These are phyloP conservation scores for Bucco capensis DNA, from an alignment of 2,113 vertebrate species.

Conservation along the genomic window DNA sequence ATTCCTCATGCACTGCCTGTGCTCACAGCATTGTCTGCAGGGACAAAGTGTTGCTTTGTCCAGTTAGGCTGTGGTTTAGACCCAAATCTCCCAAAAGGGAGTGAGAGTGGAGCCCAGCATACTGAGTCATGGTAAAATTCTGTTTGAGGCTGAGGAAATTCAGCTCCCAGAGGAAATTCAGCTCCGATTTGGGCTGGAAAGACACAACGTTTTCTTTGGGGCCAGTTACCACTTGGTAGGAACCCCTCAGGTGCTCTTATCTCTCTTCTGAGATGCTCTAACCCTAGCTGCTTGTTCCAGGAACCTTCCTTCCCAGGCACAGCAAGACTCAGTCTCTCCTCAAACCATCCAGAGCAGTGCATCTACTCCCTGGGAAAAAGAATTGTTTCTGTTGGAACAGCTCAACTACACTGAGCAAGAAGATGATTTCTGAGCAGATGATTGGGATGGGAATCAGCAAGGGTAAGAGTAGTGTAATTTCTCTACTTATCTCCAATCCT, in stretches of 20 bases:
- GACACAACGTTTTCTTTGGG: slow-evolving; percentile 34
- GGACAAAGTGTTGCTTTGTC: neutral
- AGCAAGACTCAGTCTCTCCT: slow-evolving; percentile 47
- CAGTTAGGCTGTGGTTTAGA: neutral
- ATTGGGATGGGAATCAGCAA: slow-evolving; percentile 48
- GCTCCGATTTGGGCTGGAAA: too few relatives aligned
- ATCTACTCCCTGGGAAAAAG: slow-evolving; percentile 53
- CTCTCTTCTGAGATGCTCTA: slow-evolving; percentile 50
- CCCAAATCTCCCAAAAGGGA: neutral
- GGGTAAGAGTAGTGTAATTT: slow-evolving; percentile 28
- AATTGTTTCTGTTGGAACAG: slow-evolving; percentile 60
- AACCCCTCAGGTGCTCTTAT: slow-evolving; percentile 44
- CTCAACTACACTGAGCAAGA: slow-evolving; percentile 55
- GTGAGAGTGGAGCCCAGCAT: neutral
- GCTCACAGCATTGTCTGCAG: neutral
- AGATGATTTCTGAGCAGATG: slow-evolving; percentile 52
- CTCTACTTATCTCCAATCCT: neutral
- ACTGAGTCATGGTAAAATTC: slow-evolving; percentile 29
- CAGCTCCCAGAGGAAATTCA: slow-evolving; percentile 43
- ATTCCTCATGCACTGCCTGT: neutral
- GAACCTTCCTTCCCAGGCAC: slow-evolving; percentile 48
- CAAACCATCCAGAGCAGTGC: neutral
- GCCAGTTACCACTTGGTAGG: slow-evolving; percentile 13
- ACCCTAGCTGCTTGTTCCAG: slow-evolving; percentile 43
- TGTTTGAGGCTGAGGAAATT: neutral